Percentiles rank a stretch among this genome's conserved stretches.
phyloP scores from a whole-genome alignment of 1,140 invertebrate genomes.

The Monochamus saltuarius region DNA sequence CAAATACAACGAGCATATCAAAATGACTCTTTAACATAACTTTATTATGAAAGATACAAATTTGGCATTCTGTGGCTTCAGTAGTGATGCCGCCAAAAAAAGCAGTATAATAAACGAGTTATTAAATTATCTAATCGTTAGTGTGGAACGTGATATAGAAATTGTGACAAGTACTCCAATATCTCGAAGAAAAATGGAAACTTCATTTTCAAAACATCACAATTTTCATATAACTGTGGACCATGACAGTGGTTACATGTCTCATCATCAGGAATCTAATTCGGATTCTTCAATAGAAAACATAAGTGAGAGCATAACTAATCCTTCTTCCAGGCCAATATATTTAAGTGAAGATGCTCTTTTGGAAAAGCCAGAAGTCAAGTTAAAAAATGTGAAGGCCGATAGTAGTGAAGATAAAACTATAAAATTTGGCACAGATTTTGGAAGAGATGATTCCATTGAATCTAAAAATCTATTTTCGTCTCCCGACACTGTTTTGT shows the following conservation, averaged over 20 bases:
- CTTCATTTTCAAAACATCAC: not conserved
- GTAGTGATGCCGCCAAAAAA: too few relatives aligned
- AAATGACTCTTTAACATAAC: too few relatives aligned
- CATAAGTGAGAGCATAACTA: conserved; percentile 10
- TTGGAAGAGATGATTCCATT: conserved; percentile 21
- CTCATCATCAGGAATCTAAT: conserved; percentile 41
- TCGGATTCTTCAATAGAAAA: conserved; percentile 29
- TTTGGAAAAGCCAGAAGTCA: conserved; percentile 37
- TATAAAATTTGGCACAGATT: conserved; percentile 11
- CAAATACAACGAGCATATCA: too few relatives aligned
- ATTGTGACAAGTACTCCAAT: too few relatives aligned
- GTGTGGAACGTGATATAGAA: too few relatives aligned
- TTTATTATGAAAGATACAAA: too few relatives aligned
- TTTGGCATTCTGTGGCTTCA: too few relatives aligned
- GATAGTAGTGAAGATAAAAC: not conserved
- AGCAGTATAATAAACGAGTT: too few relatives aligned
- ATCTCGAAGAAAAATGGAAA: too few relatives aligned
- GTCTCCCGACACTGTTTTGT: conserved; percentile 14
- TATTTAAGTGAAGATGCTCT: conserved; percentile 45
- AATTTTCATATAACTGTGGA: conserved; percentile 30
- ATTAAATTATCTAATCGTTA: too few relatives aligned
- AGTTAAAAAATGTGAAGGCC: too few relatives aligned
- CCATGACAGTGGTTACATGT: conserved; percentile 46
- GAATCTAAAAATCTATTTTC: conserved; percentile 25
- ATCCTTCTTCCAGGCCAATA: conserved; percentile 21